These are phyloP conservation scores for Condylura cristata DNA, from an alignment of 2,113 vertebrate species.

Conservation along the genomic window DNA sequence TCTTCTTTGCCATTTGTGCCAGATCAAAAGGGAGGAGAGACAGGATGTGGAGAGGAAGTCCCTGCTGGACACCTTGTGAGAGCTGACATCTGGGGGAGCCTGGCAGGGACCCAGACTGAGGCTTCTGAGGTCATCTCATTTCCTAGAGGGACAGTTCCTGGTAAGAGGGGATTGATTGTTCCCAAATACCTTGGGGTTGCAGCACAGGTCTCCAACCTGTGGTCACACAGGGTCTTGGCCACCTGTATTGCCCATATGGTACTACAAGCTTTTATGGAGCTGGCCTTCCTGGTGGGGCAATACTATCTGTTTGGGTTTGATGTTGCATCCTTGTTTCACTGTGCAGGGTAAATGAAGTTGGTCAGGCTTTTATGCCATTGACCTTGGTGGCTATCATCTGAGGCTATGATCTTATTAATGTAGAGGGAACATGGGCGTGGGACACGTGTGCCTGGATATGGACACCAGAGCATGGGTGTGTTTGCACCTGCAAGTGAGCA, in stretches of 20 bases:
- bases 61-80: constrained; percentile 50
- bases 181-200: not conserved
- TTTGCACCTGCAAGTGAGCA: too few species aligned
- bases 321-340: constrained; percentile 81
- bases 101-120: not conserved
- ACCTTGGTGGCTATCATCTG: too few species aligned
- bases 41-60: constrained; percentile 66
- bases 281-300: constrained; percentile 82
- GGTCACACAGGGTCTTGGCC: constrained; percentile 80
- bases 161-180: constrained; percentile 67
- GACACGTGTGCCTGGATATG: too few species aligned
- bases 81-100: not conserved
- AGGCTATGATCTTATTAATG: too few species aligned
- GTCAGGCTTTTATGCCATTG: too few species aligned
- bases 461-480: too few species aligned
- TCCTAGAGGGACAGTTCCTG: constrained; percentile 55
- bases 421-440: too few species aligned
- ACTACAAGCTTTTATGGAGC: constrained; percentile 80
- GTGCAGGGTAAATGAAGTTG: too few species aligned
- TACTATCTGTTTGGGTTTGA: constrained; percentile 84
- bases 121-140: not conserved
- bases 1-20: constrained; percentile 84
- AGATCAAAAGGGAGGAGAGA: constrained; percentile 85
- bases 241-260: constrained; percentile 82
- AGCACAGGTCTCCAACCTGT: constrained; percentile 69